Evolutionary conservation across 1,140 invertebrate genomes (phyloP), one percentile per base, ranked within the genome.

Genomic region (Cydia strobilella): DNA sequence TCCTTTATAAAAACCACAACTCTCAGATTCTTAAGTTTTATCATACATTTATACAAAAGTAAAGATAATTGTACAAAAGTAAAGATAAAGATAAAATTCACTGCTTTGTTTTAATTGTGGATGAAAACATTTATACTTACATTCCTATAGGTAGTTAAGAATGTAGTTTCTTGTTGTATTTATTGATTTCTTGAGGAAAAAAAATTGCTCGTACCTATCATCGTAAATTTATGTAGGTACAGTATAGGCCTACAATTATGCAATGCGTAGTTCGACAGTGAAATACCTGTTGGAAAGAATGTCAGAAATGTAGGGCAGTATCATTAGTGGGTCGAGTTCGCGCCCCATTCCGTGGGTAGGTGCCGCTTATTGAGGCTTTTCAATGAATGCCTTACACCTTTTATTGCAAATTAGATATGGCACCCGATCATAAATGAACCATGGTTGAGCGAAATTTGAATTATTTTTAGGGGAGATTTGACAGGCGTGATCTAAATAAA

Each of bases 241-340:
- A 42, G 1, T n/a, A 18, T 18, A 23, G 6, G 9, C 45, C 2
- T 48, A 48, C 45, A 48, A 54, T 59, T 59, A 59, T 59, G 54
- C 20, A 23, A 59, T 10, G 20, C 18, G 20, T 23, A 12, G 18
- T 23, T 59, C 54, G 18, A 23, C 6, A 59, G 5, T 23, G 3
- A 10, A 23, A 59, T 59, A 59, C 54, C 54, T 59, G 54, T 59
- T 59, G 54, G 23, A 23, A 59, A 59, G 20, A 59, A 59, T 59
- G 54, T 23, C 54, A 23, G 54, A 23, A 59, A 59, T 18, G 54
- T 59, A 59, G 54, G 54, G 18, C 54, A 20, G 54, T 59, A 23
- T 59, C 54, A 59, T 59, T 59, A 59, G 54, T 18, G 54, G 7
- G 20, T 59, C 54, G 54, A 23, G 54, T 23, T 59, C n/a, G 54